These are phyloP conservation scores for Myodes glareolus DNA, from an alignment of 2,113 vertebrate species.

Conservation along the genomic window DNA sequence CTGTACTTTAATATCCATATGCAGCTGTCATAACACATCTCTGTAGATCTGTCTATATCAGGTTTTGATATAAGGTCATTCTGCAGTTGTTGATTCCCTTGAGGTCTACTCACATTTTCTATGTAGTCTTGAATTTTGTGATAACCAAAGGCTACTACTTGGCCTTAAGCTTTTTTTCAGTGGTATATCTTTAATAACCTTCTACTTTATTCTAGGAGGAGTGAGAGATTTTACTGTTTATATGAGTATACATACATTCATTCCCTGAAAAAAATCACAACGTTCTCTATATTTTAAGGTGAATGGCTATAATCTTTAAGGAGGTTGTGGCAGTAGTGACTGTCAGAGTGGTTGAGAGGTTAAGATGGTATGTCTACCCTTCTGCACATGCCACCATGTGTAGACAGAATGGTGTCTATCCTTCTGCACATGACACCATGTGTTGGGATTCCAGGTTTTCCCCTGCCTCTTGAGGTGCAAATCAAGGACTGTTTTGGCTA, in stretches of 20 bases:
- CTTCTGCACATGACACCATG: neutral
- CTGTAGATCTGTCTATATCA: neutral
- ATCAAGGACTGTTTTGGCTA: too few relatives aligned
- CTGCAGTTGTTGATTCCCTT: neutral
- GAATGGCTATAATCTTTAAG: neutral
- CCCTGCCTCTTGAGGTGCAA: too few relatives aligned
- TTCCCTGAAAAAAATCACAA: neutral
- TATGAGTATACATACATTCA: neutral
- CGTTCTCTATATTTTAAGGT: neutral
- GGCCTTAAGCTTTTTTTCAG: conserved; percentile 22
- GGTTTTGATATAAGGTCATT: neutral
- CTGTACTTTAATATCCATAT: neutral
- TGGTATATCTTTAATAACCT: neutral
- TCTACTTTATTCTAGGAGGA: neutral
- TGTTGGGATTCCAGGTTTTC: too few relatives aligned
- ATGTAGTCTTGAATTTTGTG: conserved; percentile 11
- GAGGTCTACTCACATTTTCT: neutral
- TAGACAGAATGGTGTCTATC: neutral
- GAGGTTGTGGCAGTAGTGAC: neutral
- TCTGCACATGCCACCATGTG: neutral
- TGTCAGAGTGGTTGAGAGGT: neutral
- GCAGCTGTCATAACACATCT: neutral
- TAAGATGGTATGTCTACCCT: neutral
- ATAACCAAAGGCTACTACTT: conserved; percentile 16
- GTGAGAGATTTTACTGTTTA: neutral